A percentile compares a stretch with the other conserved stretches of the same genome.
Evolutionary conservation across 2,113 vertebrate genomes (phyloP).

Genomic region (Microtus pennsylvanicus): DNA sequence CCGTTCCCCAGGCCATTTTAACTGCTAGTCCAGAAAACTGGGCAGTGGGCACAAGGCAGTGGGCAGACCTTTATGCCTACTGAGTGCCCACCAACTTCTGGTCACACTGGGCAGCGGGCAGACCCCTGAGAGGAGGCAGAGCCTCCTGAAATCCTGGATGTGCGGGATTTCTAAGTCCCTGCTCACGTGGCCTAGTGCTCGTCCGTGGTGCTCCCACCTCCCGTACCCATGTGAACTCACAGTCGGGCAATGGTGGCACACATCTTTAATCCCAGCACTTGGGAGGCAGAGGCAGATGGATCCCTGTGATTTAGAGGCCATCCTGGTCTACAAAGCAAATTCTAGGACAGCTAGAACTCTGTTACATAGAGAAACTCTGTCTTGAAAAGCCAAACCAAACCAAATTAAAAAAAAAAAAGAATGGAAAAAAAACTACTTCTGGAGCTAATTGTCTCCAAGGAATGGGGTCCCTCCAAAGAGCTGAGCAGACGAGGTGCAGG

Average conservation of each 20-base stretch:
- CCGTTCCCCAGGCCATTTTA: rapidly evolving
- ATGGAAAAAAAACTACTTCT: neutral
- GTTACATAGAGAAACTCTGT: neutral
- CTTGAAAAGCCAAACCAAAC: neutral
- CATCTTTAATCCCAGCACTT: neutral
- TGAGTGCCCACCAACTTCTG: too few species aligned
- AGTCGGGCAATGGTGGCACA: neutral
- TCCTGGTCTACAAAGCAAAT: neutral
- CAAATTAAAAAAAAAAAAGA: neutral
- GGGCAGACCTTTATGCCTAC: neutral
- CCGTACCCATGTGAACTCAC: neutral
- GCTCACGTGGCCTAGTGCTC: neutral
- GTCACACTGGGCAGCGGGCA: rapidly evolving
- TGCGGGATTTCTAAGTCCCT: too few species aligned
- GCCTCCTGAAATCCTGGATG: neutral
- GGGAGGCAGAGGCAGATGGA: neutral
- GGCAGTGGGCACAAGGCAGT: neutral
- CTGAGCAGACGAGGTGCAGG: neutral
- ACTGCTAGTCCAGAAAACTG: neutral
- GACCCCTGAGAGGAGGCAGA: neutral
- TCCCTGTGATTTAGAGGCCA: neutral
- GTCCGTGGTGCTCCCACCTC: rapidly evolving
- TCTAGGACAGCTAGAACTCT: neutral
- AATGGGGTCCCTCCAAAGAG: neutral
- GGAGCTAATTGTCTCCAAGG: neutral